phyloP scores from a whole-genome alignment of 2,888 invertebrate species.

The Diaperis boleti region DNA sequence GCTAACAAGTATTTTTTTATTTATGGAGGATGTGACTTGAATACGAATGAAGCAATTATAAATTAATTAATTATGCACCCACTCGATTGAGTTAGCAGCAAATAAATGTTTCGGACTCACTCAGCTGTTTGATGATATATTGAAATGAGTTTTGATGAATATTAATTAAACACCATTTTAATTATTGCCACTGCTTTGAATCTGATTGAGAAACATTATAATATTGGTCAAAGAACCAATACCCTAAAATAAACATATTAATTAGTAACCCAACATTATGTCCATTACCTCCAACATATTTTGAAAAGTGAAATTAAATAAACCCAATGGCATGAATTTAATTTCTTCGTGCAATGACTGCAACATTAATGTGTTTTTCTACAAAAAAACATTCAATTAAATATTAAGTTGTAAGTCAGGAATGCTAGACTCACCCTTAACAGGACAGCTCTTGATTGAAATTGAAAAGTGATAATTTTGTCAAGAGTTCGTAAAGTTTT shows the following conservation, averaged over 20 bases:
- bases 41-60: too few relatives aligned
- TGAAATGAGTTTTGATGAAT: too few relatives aligned
- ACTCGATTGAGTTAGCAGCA: too few relatives aligned
- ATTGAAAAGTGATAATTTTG: neutral
- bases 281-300: conserved; percentile 19
- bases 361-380: conserved; percentile 17
- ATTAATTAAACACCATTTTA: too few relatives aligned
- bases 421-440: too few relatives aligned
- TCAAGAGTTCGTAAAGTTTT: neutral
- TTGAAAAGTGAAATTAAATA: conserved; percentile 17
- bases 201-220: conserved; percentile 8
- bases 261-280: neutral
- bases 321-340: conserved; percentile 2
- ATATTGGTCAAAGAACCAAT: conserved; percentile 1
- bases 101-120: too few relatives aligned
- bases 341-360: conserved; percentile 8
- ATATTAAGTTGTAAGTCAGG: neutral
- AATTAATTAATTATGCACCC: too few relatives aligned
- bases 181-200: too few relatives aligned
- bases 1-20: too few relatives aligned
- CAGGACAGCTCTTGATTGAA: neutral
- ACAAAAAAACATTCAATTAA: neutral
- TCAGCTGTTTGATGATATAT: too few relatives aligned
- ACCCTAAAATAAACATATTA: conserved; percentile 6
- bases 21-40: too few relatives aligned